phyloP scores from a whole-genome alignment of 2,888 invertebrate species.

The Biston betularia region DNA sequence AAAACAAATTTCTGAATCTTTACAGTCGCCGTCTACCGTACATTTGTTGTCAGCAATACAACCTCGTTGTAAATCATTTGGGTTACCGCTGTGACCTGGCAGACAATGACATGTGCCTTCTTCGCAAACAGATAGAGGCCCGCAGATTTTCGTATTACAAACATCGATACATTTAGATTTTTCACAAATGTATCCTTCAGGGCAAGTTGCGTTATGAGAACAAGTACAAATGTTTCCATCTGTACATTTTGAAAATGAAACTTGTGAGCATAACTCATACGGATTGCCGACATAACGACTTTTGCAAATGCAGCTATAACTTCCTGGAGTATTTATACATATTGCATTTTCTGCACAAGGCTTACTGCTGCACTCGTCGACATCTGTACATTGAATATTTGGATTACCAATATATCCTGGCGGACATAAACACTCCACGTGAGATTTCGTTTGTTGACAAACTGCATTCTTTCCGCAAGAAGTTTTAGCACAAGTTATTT shows the following conservation, averaged over 20 bases:
- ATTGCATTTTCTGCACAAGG: slow-evolving; percentile 94
- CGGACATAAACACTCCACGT: slow-evolving; percentile 93
- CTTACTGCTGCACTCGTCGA: slow-evolving; percentile 92
- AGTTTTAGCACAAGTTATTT: slow-evolving; percentile 89
- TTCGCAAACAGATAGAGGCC: slow-evolving; percentile 93
- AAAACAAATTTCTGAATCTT: slow-evolving; percentile 94
- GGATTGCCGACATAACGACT: slow-evolving; percentile 95
- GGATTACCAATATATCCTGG: slow-evolving; percentile 95
- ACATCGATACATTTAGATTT: slow-evolving; percentile 91
- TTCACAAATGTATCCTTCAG: slow-evolving; percentile 91
- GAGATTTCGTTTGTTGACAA: slow-evolving; percentile 91
- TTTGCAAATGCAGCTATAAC: slow-evolving; percentile 95
- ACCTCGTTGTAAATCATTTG: slow-evolving; percentile 89
- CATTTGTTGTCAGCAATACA: slow-evolving; percentile 92
- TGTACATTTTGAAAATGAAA: slow-evolving; percentile 89
- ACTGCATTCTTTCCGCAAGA: slow-evolving; percentile 93
- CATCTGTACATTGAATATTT: slow-evolving; percentile 93
- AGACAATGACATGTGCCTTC: slow-evolving; percentile 93
- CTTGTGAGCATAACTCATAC: slow-evolving; percentile 91
- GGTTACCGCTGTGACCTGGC: slow-evolving; percentile 91
- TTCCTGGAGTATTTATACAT: slow-evolving; percentile 95
- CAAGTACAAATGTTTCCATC: slow-evolving; percentile 90
- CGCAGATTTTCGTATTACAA: slow-evolving; percentile 92
- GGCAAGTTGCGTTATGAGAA: slow-evolving; percentile 90
- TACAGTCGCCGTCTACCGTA: slow-evolving; percentile 92